Conservation (phyloP, 2,113 vertebrate genomes). For the Bubo blakistoni region DNA sequence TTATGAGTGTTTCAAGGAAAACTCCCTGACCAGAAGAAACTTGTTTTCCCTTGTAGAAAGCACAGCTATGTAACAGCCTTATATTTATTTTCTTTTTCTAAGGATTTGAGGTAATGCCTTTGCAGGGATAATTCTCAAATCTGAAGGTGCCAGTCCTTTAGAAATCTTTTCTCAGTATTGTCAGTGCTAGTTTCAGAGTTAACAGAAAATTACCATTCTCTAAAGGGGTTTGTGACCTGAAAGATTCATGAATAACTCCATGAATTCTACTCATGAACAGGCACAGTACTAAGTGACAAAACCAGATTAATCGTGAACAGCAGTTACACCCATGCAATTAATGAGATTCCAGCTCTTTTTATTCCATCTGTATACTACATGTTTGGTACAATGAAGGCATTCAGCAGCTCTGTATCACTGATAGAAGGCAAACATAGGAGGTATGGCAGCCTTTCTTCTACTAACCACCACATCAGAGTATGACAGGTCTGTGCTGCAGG, state of each 20-base stretch:
- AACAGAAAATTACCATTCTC: not conserved
- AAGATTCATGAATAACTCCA: not conserved
- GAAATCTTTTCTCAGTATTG: not conserved
- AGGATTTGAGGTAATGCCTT: not conserved
- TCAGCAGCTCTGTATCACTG: not conserved
- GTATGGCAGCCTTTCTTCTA: not conserved
- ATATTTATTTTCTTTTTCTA: not conserved
- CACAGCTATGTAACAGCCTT: not conserved
- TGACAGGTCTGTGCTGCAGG: not conserved
- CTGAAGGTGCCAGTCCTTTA: not conserved
- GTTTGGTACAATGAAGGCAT: not conserved
- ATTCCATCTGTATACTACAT: rapidly evolving
- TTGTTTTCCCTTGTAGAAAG: not conserved
- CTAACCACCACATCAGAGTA: rapidly evolving
- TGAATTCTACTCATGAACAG: not conserved
- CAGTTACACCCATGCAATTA: not conserved
- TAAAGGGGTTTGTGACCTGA: not conserved
- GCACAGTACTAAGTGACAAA: not conserved
- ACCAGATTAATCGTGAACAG: not conserved
- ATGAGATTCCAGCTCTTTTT: rapidly evolving
- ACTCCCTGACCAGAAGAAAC: not conserved
- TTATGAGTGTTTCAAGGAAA: not conserved
- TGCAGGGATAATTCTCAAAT: not conserved
- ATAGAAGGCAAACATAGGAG: not conserved
- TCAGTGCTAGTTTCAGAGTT: not conserved